Base-by-base conservation (phyloP, 2,888 invertebrate genomes). In the Leptinotarsa peninsularis region DNA sequence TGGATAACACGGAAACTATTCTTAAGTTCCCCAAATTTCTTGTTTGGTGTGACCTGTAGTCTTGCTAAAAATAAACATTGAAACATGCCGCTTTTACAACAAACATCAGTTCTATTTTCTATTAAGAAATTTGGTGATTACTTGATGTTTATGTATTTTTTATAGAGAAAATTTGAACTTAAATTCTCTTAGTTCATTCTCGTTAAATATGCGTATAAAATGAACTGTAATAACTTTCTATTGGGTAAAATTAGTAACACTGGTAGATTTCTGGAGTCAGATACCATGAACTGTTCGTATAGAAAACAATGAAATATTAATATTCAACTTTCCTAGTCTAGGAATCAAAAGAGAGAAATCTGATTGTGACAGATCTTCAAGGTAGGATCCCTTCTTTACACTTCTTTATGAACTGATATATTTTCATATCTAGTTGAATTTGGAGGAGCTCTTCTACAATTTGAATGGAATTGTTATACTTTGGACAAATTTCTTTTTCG, bases 21-120 rank as follows among this genome's bases (percentile, higher is more conserved):
- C 15, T 60, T 5, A 23, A 60, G 21, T 27, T 27, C 60, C 27
- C 27, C 5, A 15, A 60, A 60, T 60, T 60, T 60, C 23, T 60
- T 60, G 60, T 60, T 23, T 60, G 23, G 60, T 60, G 60, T 60
- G 60, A 60, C 60, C 27, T 60, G 60, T 4, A 27, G 5, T 23
- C 60, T 60, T 60, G 18, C 60, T 60, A 60, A 27, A 60, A 60
- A 60, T 60, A 60, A 60, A 60, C 60, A 60, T 60, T 60, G 27
- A 60, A 60, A 21, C 60, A 23, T 60, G 23, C 27, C 10, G 21
- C 23, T 60, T 60, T 5, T 60, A 21, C 17, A 60, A 60, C 23
- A 21, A 60, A 15, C 60, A 60, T 60, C 21, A 15, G 27, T 60
- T 60, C 60, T 60, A 27, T 60, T 60, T 23, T 60, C 21, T 21